A percentile compares a stretch with the other conserved stretches of the same genome.
phyloP scores from a whole-genome alignment of 2,797 vertebrate species.

The Pseudocheirus occidentalis region DNA sequence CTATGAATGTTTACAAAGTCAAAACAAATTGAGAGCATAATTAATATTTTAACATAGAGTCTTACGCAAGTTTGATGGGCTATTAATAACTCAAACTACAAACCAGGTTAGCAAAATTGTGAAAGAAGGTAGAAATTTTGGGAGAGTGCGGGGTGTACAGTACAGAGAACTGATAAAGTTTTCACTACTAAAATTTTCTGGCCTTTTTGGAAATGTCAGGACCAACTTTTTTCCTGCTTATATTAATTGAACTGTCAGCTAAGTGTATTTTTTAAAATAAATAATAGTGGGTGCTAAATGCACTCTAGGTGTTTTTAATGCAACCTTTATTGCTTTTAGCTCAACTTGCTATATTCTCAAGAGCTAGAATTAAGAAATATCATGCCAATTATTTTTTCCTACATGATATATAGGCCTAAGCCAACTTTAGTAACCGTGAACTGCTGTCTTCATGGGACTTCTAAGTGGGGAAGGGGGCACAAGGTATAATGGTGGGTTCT shows the following conservation, averaged over 20 bases:
- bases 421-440: neutral
- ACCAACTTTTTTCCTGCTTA: constrained; percentile 82
- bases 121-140: constrained; percentile 46
- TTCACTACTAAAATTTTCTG: constrained; percentile 71
- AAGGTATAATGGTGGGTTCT: neutral
- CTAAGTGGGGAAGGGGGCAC: neutral
- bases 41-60: neutral
- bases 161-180: constrained; percentile 73
- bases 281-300: constrained; percentile 73
- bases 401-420: constrained; percentile 22
- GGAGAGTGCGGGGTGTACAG: constrained; percentile 20
- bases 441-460: neutral
- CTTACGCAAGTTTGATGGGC: neutral
- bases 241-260: constrained; percentile 82
- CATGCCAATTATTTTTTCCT: constrained; percentile 42
- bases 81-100: neutral
- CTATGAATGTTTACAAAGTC: neutral
- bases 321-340: constrained; percentile 73
- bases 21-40: neutral
- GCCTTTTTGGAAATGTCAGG: constrained; percentile 79
- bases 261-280: constrained; percentile 78
- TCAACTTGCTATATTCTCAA: constrained; percentile 48
- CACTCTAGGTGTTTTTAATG: constrained; percentile 65
- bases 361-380: constrained; percentile 38
- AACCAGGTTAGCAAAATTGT: constrained; percentile 37